phyloP scores from a whole-genome alignment of 1,140 invertebrate species.

The Drosophila littoralis region DNA sequence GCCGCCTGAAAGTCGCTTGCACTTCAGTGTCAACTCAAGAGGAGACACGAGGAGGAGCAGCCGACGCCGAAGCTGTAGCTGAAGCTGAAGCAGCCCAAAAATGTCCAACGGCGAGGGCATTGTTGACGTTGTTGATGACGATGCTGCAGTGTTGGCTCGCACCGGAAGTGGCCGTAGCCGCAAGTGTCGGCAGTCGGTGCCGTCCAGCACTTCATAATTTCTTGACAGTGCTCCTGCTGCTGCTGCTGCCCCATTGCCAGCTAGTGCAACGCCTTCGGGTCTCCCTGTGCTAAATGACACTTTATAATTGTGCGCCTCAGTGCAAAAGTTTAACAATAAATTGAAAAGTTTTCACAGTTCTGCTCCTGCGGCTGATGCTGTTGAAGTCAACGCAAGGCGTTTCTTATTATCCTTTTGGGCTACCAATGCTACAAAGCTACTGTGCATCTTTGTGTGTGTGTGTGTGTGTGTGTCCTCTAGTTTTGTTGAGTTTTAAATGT shows the following conservation, averaged over 20 bases:
- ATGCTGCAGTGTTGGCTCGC: constrained; percentile 21
- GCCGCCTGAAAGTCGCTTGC: constrained; percentile 76
- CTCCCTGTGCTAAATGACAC: constrained; percentile 75
- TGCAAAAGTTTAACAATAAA: constrained; percentile 83
- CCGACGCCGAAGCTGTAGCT: background rate
- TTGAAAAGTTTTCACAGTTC: constrained; percentile 79
- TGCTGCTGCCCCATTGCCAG: constrained; percentile 16
- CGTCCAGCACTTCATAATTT: constrained; percentile 80
- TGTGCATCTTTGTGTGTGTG: constrained; percentile 8
- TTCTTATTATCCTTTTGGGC: constrained; percentile 79
- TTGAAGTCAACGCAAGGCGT: constrained; percentile 69
- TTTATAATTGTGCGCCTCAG: constrained; percentile 82
- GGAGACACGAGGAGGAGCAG: background rate
- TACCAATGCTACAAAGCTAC: constrained; percentile 44
- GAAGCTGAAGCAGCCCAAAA: constrained; percentile 46
- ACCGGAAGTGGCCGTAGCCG: constrained; percentile 79
- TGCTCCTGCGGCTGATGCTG: constrained; percentile 43
- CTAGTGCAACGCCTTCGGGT: constrained; percentile 43
- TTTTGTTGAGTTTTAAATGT: constrained; percentile 78
- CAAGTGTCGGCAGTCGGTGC: constrained; percentile 69
- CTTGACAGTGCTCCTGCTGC: constrained; percentile 59
- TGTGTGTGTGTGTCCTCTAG: constrained; percentile 32
- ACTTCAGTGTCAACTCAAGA: constrained; percentile 69
- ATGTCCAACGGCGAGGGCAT: constrained; percentile 60
- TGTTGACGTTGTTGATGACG: constrained; percentile 54